These are phyloP conservation scores for Sarcophaga caerulescens DNA, from an alignment of 2,888 invertebrate species.

Conservation along the genomic window DNA sequence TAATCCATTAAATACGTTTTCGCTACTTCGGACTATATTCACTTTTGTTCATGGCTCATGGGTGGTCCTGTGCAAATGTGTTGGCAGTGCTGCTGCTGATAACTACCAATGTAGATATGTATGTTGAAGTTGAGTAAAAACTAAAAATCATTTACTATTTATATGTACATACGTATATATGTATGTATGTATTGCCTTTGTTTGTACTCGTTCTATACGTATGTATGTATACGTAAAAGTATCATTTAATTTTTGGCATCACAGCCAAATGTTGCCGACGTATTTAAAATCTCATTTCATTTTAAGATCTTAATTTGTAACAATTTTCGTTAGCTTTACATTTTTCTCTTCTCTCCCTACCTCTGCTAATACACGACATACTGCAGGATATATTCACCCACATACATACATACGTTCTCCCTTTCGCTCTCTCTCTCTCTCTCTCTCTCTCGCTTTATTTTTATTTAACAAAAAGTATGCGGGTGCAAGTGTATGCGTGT, in stretches of 20 bases:
- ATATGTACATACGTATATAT: background rate
- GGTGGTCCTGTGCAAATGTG: background rate
- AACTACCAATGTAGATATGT: slow-evolving; percentile 2
- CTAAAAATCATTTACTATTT: background rate
- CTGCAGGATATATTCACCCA: background rate
- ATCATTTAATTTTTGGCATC: slow-evolving; percentile 66
- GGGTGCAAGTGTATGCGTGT: slow-evolving; percentile 12
- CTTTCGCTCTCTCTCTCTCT: no score
- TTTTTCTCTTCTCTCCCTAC: slow-evolving; percentile 22
- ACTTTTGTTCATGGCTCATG: background rate
- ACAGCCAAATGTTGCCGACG: slow-evolving; percentile 63
- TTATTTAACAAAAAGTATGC: background rate
- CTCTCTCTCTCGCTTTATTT: background rate
- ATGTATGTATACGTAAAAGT: slow-evolving; percentile 28
- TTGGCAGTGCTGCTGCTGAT: background rate
- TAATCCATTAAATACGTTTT: slow-evolving; percentile 18
- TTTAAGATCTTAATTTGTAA: slow-evolving; percentile 64
- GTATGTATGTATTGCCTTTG: background rate
- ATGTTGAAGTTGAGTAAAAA: background rate
- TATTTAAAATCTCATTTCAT: slow-evolving; percentile 67
- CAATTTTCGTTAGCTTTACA: background rate
- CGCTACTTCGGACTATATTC: background rate
- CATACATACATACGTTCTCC: background rate
- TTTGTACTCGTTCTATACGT: background rate
- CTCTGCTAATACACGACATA: background rate